A percentile compares a stretch with the other conserved stretches of the same genome.
phyloP scores from a whole-genome alignment of 2,888 invertebrate species.

The Conops quadrifasciatus region DNA sequence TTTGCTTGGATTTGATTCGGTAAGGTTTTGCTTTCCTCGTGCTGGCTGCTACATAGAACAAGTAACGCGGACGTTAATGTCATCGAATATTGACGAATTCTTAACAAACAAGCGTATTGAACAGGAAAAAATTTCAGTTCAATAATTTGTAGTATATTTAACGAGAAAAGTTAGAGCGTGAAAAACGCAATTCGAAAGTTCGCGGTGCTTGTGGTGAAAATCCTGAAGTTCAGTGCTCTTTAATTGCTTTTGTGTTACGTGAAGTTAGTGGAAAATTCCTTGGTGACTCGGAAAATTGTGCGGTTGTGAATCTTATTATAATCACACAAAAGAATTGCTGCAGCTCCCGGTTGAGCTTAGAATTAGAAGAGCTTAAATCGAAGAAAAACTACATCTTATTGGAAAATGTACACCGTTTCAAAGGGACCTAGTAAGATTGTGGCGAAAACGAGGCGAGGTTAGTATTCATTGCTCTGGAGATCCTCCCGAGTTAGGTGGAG shows the following conservation, averaged over 20 bases:
- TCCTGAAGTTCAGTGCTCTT: background rate
- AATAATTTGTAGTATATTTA: background rate
- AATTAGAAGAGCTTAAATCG: background rate
- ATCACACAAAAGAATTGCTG: background rate
- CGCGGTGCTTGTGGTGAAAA: background rate
- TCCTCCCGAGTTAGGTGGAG: background rate
- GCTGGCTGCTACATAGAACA: background rate
- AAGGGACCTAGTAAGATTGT: slow-evolving; percentile 90
- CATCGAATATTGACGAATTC: slow-evolving; percentile 18
- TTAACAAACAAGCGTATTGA: background rate
- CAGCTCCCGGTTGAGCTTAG: background rate
- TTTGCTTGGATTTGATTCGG: background rate
- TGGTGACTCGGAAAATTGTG: background rate
- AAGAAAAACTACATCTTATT: background rate
- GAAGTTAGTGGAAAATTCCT: background rate
- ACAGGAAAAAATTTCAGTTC: slow-evolving; percentile 2
- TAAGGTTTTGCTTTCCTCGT: background rate
- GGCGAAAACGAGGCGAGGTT: slow-evolving; percentile 85
- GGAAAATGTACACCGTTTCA: slow-evolving; percentile 84
- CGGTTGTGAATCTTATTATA: background rate
- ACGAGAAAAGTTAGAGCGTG: background rate
- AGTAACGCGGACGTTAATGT: slow-evolving; percentile 1
- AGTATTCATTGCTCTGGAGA: slow-evolving; percentile 44
- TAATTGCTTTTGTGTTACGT: background rate
- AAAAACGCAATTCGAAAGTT: background rate